These are phyloP conservation scores for Drosophila kanekoi DNA, from an alignment of 2,888 invertebrate genomes.

Conservation along the genomic window DNA sequence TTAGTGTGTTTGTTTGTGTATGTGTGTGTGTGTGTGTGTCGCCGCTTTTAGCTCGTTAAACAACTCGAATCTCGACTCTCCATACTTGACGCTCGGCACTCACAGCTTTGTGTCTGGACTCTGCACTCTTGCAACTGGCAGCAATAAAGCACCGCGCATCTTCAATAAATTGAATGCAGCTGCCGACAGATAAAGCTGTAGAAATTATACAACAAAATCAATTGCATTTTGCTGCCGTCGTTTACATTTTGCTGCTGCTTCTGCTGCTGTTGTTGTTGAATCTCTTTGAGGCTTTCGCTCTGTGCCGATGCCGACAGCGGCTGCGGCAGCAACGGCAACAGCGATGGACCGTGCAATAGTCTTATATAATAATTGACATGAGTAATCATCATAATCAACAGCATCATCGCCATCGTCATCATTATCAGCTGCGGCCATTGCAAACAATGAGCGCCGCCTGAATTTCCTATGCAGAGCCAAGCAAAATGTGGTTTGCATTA, in stretches of 20 bases:
- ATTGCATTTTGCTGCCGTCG: slow-evolving; percentile 63
- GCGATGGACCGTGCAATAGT: slow-evolving; percentile 39
- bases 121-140: slow-evolving; percentile 22
- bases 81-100: slow-evolving; percentile 22
- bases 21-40: slow-evolving; percentile 39
- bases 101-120: slow-evolving; percentile 22
- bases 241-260: slow-evolving; percentile 14
- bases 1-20: slow-evolving; percentile 14
- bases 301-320: slow-evolving; percentile 40
- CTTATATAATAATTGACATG: slow-evolving; percentile 75
- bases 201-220: slow-evolving; percentile 76
- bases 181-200: slow-evolving; percentile 70
- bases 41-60: slow-evolving; percentile 55
- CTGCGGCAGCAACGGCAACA: not conserved
- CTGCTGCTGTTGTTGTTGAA: slow-evolving; percentile 5
- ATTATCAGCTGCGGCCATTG: slow-evolving; percentile 27
- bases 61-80: slow-evolving; percentile 40
- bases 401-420: slow-evolving; percentile 19
- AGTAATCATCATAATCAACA: slow-evolving; percentile 62
- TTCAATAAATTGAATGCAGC: slow-evolving; percentile 75
- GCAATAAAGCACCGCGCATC: slow-evolving; percentile 72
- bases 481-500: slow-evolving; percentile 39
- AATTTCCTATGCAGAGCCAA: slow-evolving; percentile 5
- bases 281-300: slow-evolving; percentile 56
- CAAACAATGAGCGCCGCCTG: slow-evolving; percentile 1